Evolutionary conservation across 2,797 vertebrate genomes (phyloP).

Genomic region (Microchirus variegatus): DNA sequence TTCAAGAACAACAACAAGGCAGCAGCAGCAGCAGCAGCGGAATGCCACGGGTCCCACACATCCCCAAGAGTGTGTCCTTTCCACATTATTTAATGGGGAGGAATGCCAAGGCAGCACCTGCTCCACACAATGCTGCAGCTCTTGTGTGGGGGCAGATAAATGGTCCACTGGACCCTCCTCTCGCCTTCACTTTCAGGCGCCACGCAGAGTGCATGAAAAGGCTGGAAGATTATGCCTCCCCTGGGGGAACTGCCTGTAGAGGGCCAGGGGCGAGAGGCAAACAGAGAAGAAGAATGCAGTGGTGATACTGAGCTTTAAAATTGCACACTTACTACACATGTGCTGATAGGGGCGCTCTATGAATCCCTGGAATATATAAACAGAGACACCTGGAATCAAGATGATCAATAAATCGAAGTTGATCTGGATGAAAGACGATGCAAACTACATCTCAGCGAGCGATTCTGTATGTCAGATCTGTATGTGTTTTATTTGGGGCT

Average conservation of each 20-base stretch:
- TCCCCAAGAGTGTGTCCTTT: slow-evolving; percentile 55
- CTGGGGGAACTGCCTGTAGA: slow-evolving; percentile 42
- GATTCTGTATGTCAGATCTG: background rate
- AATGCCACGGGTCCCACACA: slow-evolving; percentile 49
- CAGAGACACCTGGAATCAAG: slow-evolving; percentile 18
- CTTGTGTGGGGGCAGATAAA: slow-evolving; percentile 59
- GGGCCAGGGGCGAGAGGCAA: slow-evolving; percentile 44
- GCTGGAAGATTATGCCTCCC: slow-evolving; percentile 61
- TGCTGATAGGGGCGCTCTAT: slow-evolving; percentile 12
- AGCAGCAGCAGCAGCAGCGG: slow-evolving; percentile 28
- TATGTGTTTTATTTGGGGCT: slow-evolving; percentile 20
- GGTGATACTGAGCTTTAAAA: slow-evolving; percentile 33
- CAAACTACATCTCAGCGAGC: slow-evolving; percentile 10
- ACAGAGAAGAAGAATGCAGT: slow-evolving; percentile 35
- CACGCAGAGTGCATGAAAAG: slow-evolving; percentile 68
- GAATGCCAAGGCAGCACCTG: slow-evolving; percentile 59
- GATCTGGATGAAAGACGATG: background rate
- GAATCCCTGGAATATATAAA: slow-evolving; percentile 17
- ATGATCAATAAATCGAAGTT: slow-evolving; percentile 4
- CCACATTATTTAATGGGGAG: slow-evolving; percentile 44
- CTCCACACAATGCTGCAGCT: slow-evolving; percentile 58
- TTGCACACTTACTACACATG: slow-evolving; percentile 26
- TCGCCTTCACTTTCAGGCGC: slow-evolving; percentile 40
- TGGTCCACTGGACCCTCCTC: slow-evolving; percentile 42
- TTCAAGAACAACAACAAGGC: slow-evolving; percentile 58